Conservation (phyloP, 2,888 invertebrate species). For the Aquatica leii region DNA sequence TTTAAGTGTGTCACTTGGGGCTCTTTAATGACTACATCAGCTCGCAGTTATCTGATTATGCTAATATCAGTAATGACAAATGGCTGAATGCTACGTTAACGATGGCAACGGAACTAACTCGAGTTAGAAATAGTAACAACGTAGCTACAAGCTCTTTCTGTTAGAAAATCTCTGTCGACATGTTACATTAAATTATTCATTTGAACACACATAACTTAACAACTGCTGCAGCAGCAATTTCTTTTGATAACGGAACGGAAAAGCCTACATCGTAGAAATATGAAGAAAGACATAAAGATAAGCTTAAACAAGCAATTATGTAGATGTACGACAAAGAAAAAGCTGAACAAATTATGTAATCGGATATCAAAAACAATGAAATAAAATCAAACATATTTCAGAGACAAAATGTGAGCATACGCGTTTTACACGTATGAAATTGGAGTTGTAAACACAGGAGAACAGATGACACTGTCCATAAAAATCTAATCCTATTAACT, state of each 20-base stretch:
- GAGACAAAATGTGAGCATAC: slow-evolving; percentile 26
- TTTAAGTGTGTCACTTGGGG: slow-evolving; percentile 24
- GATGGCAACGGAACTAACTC: slow-evolving; percentile 36
- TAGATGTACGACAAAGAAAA: slow-evolving; percentile 19
- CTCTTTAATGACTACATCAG: slow-evolving; percentile 32
- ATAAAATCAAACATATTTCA: slow-evolving; percentile 26
- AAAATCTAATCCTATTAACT: slow-evolving; percentile 61
- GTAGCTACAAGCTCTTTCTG: slow-evolving; percentile 23
- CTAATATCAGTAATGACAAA: slow-evolving; percentile 37
- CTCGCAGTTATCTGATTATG: slow-evolving; percentile 36
- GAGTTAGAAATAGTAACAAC: slow-evolving; percentile 31
- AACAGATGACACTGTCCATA: slow-evolving; percentile 60
- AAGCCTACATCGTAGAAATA: slow-evolving; percentile 14
- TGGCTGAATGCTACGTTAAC: slow-evolving; percentile 34
- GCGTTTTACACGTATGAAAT: slow-evolving; percentile 47
- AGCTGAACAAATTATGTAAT: not conserved
- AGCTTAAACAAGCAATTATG: slow-evolving; percentile 21
- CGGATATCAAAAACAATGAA: slow-evolving; percentile 23
- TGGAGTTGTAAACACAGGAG: slow-evolving; percentile 54
- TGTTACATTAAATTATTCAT: slow-evolving; percentile 36
- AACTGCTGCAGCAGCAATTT: slow-evolving; percentile 19
- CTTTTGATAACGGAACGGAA: slow-evolving; percentile 25
- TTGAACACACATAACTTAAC: slow-evolving; percentile 25
- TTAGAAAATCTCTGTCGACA: slow-evolving; percentile 30
- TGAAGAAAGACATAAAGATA: not conserved